Conservation (phyloP, 2,888 invertebrate species). For the Plagodis pulveraria region DNA sequence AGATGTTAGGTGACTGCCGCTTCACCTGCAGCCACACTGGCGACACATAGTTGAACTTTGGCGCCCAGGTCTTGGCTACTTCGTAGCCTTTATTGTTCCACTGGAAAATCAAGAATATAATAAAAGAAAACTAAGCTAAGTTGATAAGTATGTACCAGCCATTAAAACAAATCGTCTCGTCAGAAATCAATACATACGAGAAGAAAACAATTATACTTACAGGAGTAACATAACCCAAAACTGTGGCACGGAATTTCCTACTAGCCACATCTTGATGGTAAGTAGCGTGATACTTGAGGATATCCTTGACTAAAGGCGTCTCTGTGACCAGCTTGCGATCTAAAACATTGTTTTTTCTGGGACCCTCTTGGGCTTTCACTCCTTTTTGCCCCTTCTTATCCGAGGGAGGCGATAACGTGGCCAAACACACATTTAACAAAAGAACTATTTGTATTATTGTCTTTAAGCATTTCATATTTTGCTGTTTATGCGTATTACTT, state of each 20-base stretch:
- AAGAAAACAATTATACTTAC: slow-evolving; percentile 63
- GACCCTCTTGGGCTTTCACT: slow-evolving; percentile 82
- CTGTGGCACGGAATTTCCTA: slow-evolving; percentile 89
- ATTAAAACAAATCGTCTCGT: neutral
- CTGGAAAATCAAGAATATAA: slow-evolving; percentile 77
- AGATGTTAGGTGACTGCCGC: slow-evolving; percentile 85
- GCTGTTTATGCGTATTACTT: no score
- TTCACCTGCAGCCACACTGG: slow-evolving; percentile 97
- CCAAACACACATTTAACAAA: slow-evolving; percentile 68
- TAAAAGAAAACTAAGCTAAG: neutral
- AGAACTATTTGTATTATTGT: slow-evolving; percentile 63
- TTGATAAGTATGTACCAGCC: no score
- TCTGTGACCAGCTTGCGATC: slow-evolving; percentile 89
- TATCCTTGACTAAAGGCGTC: slow-evolving; percentile 88
- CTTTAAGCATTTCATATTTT: slow-evolving; percentile 68
- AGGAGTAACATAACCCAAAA: slow-evolving; percentile 96
- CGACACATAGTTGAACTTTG: slow-evolving; percentile 95
- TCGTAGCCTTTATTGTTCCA: slow-evolving; percentile 98
- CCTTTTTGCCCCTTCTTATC: slow-evolving; percentile 77
- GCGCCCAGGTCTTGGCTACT: slow-evolving; percentile 94
- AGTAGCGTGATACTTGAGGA: slow-evolving; percentile 90
- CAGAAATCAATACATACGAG: neutral
- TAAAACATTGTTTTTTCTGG: slow-evolving; percentile 87
- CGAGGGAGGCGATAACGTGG: slow-evolving; percentile 76
- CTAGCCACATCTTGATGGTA: slow-evolving; percentile 89